A percentile compares a stretch with the other conserved stretches of the same genome.
phyloP scores from a whole-genome alignment of 2,888 invertebrate genomes.

The Synergus japonicus region DNA sequence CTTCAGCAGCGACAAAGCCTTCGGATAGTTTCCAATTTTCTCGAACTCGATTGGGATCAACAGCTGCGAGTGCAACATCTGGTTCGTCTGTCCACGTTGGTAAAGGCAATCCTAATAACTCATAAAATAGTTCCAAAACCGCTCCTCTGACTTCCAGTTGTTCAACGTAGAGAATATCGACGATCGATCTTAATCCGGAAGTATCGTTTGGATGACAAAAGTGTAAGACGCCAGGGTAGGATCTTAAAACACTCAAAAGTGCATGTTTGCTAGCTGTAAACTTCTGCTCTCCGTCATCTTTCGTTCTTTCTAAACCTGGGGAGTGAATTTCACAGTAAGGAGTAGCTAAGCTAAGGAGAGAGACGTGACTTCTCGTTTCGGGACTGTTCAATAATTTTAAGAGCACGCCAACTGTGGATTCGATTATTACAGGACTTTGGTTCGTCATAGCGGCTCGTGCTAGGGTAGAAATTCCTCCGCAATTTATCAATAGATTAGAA shows the following conservation, averaged over 20 bases:
- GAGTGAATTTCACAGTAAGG: constrained; percentile 95
- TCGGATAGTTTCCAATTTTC: constrained; percentile 94
- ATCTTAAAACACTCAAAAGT: constrained; percentile 89
- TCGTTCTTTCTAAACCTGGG: constrained; percentile 66
- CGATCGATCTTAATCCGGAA: constrained; percentile 87
- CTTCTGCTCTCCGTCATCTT: constrained; percentile 85
- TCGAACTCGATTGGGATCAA: constrained; percentile 85
- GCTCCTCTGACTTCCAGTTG: constrained; percentile 93
- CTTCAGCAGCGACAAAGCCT: constrained; percentile 97
- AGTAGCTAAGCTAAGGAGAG: constrained; percentile 92
- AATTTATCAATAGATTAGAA: constrained; percentile 87
- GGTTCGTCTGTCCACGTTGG: constrained; percentile 97
- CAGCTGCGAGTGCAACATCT: constrained; percentile 90
- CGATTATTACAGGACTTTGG: constrained; percentile 92
- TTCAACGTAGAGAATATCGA: constrained; percentile 90
- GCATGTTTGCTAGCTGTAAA: constrained; percentile 92
- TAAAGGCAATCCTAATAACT: constrained; percentile 90
- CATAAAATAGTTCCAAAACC: constrained; percentile 93
- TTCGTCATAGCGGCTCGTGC: constrained; percentile 91
- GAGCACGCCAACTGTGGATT: constrained; percentile 92
- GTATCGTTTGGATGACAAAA: constrained; percentile 89
- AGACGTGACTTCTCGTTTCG: constrained; percentile 87
- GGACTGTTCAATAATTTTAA: constrained; percentile 92
- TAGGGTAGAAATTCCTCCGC: constrained; percentile 90
- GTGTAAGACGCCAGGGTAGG: constrained; percentile 94